phyloP scores from a whole-genome alignment of 2,113 vertebrate species.

The Hirundichthys speculiger region DNA sequence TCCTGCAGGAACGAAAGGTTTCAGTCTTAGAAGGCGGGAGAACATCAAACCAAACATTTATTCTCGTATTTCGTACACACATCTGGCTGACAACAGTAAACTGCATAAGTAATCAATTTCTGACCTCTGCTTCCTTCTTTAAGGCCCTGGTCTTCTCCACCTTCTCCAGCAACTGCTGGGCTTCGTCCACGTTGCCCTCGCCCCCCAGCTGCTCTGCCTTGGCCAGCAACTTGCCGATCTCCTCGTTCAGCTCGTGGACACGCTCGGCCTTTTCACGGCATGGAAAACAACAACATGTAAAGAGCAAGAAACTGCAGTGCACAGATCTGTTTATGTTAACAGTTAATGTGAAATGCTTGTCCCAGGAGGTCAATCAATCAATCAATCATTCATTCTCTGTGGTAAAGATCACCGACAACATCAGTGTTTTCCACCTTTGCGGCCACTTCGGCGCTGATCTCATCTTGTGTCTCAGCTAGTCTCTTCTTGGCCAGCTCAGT shows the following conservation, averaged over 20 bases:
- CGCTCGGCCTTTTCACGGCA: constrained; percentile 87
- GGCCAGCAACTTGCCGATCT: constrained; percentile 97
- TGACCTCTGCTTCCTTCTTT: constrained; percentile 98
- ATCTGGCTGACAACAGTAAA: not conserved
- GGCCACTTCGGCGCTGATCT: constrained; percentile 98
- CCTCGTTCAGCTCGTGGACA: constrained; percentile 98
- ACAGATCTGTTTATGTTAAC: not conserved
- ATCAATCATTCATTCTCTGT: not conserved
- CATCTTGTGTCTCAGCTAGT: constrained; percentile 97
- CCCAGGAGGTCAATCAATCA: not conserved
- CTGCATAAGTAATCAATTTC: constrained; percentile 6
- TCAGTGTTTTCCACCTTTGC: constrained; percentile 85
- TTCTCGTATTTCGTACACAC: too few relatives aligned
- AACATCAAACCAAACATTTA: not conserved
- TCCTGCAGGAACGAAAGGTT: constrained; percentile 81
- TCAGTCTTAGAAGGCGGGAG: not conserved
- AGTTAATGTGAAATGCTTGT: not conserved
- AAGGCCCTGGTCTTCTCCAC: constrained; percentile 94
- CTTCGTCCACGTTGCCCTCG: constrained; percentile 97
- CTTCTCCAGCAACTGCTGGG: constrained; percentile 96
- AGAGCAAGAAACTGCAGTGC: not conserved
- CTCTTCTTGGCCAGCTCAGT: constrained; percentile 98
- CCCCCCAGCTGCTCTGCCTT: constrained; percentile 95
- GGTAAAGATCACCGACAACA: not conserved
- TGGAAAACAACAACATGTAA: not conserved